These are phyloP conservation scores for Alouatta palliata DNA, from an alignment of 2,113 vertebrate species.

Conservation along the genomic window DNA sequence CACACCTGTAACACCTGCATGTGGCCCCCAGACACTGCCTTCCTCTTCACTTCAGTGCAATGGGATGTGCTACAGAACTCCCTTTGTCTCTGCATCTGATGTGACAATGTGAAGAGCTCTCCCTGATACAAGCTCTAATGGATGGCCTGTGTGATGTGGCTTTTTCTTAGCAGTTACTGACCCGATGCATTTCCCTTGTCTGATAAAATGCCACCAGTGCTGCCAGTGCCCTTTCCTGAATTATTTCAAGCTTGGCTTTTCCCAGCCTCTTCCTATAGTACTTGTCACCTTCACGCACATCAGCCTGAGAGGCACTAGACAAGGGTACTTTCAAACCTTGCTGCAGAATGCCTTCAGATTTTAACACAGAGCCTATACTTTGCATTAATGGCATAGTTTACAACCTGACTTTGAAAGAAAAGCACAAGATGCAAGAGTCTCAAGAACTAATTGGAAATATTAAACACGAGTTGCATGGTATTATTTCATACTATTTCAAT, in stretches of 20 bases:
- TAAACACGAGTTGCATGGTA: rapidly evolving
- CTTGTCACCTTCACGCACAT: not conserved
- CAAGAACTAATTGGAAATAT: no score
- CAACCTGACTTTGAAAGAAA: no score
- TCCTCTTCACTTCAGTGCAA: rapidly evolving
- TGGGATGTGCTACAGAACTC: rapidly evolving
- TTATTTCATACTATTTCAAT: not conserved
- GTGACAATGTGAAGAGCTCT: no score
- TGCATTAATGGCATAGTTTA: rapidly evolving
- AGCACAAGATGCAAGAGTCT: not conserved
- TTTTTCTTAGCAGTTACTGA: not conserved
- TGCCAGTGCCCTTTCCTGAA: not conserved
- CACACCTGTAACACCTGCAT: rapidly evolving
- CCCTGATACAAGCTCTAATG: not conserved
- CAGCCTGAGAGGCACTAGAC: not conserved
- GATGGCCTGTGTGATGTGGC: not conserved
- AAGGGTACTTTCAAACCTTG: rapidly evolving
- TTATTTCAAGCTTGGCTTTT: not conserved
- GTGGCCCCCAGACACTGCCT: not conserved
- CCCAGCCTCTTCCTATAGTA: not conserved
- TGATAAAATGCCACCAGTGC: not conserved
- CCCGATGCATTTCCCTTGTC: not conserved
- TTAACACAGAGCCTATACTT: rapidly evolving
- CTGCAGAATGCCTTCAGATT: not conserved
- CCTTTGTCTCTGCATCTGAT: not conserved